These are phyloP conservation scores for Lathamus discolor DNA, from an alignment of 2,113 vertebrate genomes.

Conservation along the genomic window DNA sequence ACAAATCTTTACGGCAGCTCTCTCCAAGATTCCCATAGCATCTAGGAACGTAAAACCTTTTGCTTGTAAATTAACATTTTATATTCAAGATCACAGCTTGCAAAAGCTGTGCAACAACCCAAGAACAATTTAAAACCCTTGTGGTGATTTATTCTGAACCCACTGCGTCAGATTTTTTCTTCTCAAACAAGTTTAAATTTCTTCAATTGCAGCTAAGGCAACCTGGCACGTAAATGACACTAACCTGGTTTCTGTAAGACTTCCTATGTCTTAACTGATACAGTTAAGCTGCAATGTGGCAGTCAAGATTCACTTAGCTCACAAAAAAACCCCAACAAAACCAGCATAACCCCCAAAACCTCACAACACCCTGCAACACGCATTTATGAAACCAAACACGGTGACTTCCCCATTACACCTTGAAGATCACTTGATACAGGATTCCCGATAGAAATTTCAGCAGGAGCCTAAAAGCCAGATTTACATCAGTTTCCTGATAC, in stretches of 20 bases:
- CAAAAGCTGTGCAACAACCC: background rate
- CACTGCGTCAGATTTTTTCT: background rate
- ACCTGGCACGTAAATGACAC: rapidly evolving
- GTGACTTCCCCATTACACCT: background rate
- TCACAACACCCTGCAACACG: background rate
- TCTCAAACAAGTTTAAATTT: background rate
- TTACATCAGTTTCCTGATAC: background rate
- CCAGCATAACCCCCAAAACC: background rate
- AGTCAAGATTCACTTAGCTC: background rate
- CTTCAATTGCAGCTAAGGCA: background rate
- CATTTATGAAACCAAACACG: background rate
- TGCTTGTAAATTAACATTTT: background rate
- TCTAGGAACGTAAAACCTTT: background rate
- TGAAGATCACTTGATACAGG: background rate
- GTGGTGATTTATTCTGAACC: background rate
- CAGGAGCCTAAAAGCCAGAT: background rate
- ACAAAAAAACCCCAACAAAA: background rate
- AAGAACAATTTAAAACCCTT: background rate
- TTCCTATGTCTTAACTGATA: background rate
- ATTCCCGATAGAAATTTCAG: background rate
- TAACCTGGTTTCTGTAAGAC: background rate
- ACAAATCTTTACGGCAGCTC: background rate
- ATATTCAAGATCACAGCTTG: background rate
- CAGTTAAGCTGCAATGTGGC: background rate
- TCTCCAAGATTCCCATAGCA: background rate